Conservation (phyloP, 2,113 vertebrate genomes). For the Protomyctophum bolini region DNA sequence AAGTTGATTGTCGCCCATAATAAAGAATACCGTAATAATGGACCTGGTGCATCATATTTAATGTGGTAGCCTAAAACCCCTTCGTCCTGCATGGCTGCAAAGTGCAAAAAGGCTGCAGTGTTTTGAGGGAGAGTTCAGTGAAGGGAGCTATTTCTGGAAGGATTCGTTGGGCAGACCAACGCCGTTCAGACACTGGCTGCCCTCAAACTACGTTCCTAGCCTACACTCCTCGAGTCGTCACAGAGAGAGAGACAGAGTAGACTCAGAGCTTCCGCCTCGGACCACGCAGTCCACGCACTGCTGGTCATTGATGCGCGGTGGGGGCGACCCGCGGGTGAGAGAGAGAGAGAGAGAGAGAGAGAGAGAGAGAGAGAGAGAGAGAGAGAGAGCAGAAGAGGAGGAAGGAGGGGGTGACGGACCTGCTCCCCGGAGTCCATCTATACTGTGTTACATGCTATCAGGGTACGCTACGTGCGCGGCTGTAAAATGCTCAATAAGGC, state of each 20-base stretch:
- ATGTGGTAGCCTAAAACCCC: no score
- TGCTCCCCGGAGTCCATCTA: conserved; percentile 69
- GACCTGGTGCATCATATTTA: no score
- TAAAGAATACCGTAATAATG: no score
- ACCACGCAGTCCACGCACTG: conserved; percentile 31
- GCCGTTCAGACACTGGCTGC: conserved; percentile 70
- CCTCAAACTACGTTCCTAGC: conserved; percentile 57
- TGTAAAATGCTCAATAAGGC: conserved; percentile 58
- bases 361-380: conserved; percentile 16
- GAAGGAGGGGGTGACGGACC: conserved; percentile 73
- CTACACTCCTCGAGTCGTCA: conserved; percentile 53
- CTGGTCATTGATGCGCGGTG: conserved; percentile 66
- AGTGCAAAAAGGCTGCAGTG: neutral
- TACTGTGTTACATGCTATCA: conserved; percentile 50
- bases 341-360: conserved; percentile 8
- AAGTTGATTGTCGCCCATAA: no score
- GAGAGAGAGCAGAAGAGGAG: conserved; percentile 42
- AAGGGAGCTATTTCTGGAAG: conserved; percentile 26
- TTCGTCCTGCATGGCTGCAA: no score
- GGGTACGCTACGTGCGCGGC: conserved; percentile 28
- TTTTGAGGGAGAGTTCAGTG: neutral
- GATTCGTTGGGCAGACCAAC: conserved; percentile 65
- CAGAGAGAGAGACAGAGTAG: conserved; percentile 35
- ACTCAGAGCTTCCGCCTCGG: conserved; percentile 74
- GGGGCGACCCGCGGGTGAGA: conserved; percentile 14